Evolutionary conservation across 2,797 vertebrate species (phyloP), one percentile per base, ranked within the genome.

Genomic region (Falco naumanni): DNA sequence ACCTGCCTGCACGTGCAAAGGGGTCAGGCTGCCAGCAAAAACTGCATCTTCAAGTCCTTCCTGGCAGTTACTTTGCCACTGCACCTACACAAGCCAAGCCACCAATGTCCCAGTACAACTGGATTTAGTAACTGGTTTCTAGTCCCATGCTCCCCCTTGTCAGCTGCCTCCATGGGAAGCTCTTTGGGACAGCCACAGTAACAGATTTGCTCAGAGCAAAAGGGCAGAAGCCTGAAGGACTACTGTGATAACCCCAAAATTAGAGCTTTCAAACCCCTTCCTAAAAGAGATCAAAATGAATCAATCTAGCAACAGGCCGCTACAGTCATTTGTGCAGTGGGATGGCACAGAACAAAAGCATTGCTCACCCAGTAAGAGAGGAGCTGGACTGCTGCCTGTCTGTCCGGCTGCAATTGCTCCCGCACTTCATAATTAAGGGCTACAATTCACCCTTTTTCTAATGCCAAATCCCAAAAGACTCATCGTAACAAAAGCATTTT

Each of bases 341-440:
- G 94, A 93, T 84, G 83, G 81, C 87, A 70, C 47, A 59, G 85
- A 84, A 94, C 76, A 91, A 93, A 91, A 86, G 75, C 88, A 24
- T 5, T 53, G 80, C 87, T 90, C 41, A 0, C 83, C 54, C 87
- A 53, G 60, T 59, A 39, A 85, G 90, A 83, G 61, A 78, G 63
- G 54, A 90, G 85, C 69, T 93, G 95, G 95, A 90, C 47, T 2
- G 1, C 70, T 96, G 95, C 93, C 95, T 70, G 82, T 10, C 87
- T 39, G 66, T 8, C 83, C 69, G 0, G 89, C 76, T 77, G 33
- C 80, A 89, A 94, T 91, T 95, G 89, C 85, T 89, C 92, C 66
- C 14, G 2, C 47, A 48, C 72, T 92, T 81, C n/a, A 25, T 94
- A 85, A 95, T 96, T 95, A 95, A 93, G 87, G 95, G 84, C 71